Evolutionary conservation across 2,113 vertebrate genomes (phyloP).

Genomic region (Cynopterus brachyotis): DNA sequence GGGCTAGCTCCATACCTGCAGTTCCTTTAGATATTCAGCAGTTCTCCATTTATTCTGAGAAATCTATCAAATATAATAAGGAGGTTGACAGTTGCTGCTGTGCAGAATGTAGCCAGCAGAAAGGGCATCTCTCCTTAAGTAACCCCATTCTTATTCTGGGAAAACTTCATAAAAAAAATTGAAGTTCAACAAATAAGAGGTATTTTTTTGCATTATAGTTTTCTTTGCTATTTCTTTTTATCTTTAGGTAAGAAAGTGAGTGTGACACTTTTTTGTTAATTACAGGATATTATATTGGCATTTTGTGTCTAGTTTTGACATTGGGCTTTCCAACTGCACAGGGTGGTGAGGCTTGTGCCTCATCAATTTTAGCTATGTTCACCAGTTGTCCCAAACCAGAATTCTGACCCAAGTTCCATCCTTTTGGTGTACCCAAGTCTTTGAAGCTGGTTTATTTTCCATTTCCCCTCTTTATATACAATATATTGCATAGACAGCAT

Average conservation of each 20-base stretch:
- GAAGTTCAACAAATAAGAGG: neutral
- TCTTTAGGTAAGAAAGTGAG: neutral
- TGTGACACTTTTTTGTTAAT: neutral
- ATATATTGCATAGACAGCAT: neutral
- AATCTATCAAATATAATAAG: constrained; percentile 43
- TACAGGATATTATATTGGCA: neutral
- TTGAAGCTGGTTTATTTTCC: neutral
- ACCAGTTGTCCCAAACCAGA: neutral
- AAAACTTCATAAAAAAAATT: neutral
- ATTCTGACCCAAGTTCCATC: neutral
- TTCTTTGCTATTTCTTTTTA: neutral
- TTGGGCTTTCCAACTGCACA: neutral
- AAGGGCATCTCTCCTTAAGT: neutral
- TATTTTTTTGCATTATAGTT: neutral
- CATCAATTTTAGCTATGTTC: neutral
- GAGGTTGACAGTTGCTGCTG: neutral
- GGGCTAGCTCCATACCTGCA: neutral
- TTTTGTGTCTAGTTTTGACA: neutral
- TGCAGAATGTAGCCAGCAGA: neutral
- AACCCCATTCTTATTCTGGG: neutral
- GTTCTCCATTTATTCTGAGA: neutral
- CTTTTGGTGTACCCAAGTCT: neutral
- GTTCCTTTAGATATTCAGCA: neutral
- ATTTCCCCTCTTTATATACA: neutral
- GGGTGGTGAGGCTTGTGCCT: neutral